These are phyloP conservation scores for Callopanchax toddi DNA, from an alignment of 2,113 vertebrate species.

Conservation along the genomic window DNA sequence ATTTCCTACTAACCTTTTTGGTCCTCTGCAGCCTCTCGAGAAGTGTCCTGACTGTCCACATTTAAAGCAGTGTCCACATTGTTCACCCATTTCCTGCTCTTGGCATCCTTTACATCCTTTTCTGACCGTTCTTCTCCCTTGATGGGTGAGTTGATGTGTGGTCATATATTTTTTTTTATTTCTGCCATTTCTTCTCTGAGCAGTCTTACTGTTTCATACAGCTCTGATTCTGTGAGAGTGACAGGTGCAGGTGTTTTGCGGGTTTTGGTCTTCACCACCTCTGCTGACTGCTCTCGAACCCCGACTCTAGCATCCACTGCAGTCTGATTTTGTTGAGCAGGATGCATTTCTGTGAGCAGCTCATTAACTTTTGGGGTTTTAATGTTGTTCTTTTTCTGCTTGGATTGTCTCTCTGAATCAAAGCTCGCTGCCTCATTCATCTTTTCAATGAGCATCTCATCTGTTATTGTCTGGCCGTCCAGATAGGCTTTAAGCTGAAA, in stretches of 20 bases:
- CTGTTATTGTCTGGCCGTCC: fast-evolving
- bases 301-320: too few relatives aligned
- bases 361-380: not conserved
- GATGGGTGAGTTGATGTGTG: not conserved
- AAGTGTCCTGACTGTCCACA: slow-evolving; percentile 11
- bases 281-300: too few relatives aligned
- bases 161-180: not conserved
- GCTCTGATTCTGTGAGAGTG: too few relatives aligned
- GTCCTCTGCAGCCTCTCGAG: not conserved
- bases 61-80: too few relatives aligned
- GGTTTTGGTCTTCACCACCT: too few relatives aligned
- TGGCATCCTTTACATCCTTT: slow-evolving; percentile 11
- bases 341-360: not conserved
- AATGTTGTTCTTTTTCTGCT: not conserved
- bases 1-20: fast-evolving
- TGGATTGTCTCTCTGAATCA: not conserved
- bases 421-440: slow-evolving; percentile 14
- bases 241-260: too few relatives aligned
- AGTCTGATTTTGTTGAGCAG: too few relatives aligned
- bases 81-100: not conserved
- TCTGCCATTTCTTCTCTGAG: too few relatives aligned
- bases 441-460: not conserved
- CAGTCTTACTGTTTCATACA: too few relatives aligned
- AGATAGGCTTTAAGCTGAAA: not conserved
- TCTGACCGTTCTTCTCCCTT: too few relatives aligned